A percentile compares a stretch with the other conserved stretches of the same genome.
Conservation (phyloP, 2,797 vertebrate species). For the Acanthurus leucopareius region DNA sequence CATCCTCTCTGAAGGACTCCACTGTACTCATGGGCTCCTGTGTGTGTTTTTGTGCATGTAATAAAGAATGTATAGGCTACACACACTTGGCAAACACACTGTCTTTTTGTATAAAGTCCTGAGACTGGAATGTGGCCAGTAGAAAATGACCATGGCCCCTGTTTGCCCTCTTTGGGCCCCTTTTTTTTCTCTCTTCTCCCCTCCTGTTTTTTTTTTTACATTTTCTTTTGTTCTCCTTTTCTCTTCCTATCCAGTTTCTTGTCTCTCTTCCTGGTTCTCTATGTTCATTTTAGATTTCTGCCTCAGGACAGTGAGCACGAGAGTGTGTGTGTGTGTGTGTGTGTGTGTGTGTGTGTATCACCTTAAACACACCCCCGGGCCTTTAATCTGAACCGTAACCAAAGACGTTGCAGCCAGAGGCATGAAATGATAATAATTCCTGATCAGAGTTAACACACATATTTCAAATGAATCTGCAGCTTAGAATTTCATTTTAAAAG, state of each 20-base stretch:
- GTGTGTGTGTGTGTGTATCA: conserved; percentile 6
- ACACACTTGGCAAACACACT: conserved; percentile 46
- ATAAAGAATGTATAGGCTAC: conserved; percentile 45
- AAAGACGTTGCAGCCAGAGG: conserved; percentile 37
- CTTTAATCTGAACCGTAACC: conserved; percentile 32
- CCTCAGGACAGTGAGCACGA: conserved; percentile 26
- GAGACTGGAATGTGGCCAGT: conserved; percentile 62
- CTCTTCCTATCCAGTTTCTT: background rate
- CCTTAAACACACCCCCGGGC: conserved; percentile 2
- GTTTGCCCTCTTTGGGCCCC: conserved; percentile 35
- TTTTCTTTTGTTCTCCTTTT: conserved; percentile 2
- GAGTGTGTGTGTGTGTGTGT: background rate
- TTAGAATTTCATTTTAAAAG: conserved; percentile 1
- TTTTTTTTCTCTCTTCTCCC: background rate
- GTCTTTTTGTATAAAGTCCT: conserved; percentile 59
- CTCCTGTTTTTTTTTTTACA: background rate
- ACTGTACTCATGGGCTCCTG: conserved; percentile 69
- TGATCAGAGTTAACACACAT: background rate
- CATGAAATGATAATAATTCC: conserved; percentile 21
- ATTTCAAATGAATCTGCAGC: background rate
- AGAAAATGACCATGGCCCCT: conserved; percentile 43
- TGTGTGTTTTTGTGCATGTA: conserved; percentile 36
- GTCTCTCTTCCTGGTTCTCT: background rate
- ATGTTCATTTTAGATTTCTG: conserved; percentile 7
- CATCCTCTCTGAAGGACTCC: conserved; percentile 74